Base-by-base conservation (phyloP, 2,113 vertebrate species). In the Butastur rufipennis region DNA sequence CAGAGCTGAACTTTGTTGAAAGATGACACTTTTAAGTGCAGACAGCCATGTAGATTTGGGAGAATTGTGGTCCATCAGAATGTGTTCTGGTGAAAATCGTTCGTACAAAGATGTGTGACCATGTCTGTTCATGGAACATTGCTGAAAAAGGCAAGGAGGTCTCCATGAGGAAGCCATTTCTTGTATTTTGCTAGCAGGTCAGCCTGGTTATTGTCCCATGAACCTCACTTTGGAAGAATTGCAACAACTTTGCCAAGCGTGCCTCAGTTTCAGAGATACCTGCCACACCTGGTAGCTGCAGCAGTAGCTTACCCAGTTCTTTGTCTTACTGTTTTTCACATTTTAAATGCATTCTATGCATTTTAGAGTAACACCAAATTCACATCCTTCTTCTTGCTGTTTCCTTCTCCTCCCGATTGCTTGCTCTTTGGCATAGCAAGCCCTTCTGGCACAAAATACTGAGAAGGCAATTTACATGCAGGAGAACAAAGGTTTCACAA, bases 381-480 rank as follows among this genome's bases (percentile, higher is more conserved):
- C 67, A 43, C 36, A 45, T 87, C 45, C 34, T 70, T 48, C 40
- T 86, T 84, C 71, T 62, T 52, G 47, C 59, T 78, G 70, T 81
- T 95, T 87, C 16, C 26, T 94, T 95, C 80, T 58, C 31, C 11
- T 73, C 45, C 17, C 2, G 6, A 43, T 59, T 81, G 29, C 56
- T 82, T 88, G 72, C 34, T n/a, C 94, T 70, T 85, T 72, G 82
- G 71, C 29, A 14, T 62, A 58, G 63, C 67, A 81, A 96, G 53
- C 42, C 42, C 65, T 88, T 79, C 79, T 84, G 86, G 67, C 50
- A 32, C 55, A 48, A 26, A 42, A 9, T 45, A 73, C 61, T 38
- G 71, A 93, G 77, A 62, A 81, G 81, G 67, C 61, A 93, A 16
- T 96, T 94, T 96, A 85, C 71, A 88, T 88, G 45, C 74, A 62